Evolutionary conservation across 2,797 vertebrate genomes (phyloP).

Genomic region (Pteronotus mesoamericanus): DNA sequence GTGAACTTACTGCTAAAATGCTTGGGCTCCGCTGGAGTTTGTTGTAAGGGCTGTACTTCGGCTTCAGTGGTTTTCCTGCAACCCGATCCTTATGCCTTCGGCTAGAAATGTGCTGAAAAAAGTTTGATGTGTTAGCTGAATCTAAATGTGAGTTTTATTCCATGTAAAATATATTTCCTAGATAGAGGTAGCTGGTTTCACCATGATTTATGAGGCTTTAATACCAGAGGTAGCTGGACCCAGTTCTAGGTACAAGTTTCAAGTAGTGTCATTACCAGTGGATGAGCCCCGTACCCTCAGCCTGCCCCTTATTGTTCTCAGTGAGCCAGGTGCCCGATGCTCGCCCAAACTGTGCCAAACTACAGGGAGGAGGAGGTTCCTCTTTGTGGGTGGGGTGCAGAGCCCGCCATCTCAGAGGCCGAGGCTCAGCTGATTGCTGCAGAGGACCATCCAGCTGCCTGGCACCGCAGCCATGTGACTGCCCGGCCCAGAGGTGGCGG

Average conservation of each 20-base stretch:
- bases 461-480: too few species aligned
- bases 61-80: constrained; percentile 96
- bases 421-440: too few species aligned
- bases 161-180: constrained; percentile 58
- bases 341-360: too few species aligned
- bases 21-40: constrained; percentile 91
- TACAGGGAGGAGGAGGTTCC: too few species aligned
- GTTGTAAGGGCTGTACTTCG: constrained; percentile 98
- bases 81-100: constrained; percentile 98
- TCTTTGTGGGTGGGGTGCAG: too few species aligned
- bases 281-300: too few species aligned
- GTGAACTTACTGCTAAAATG: constrained; percentile 90
- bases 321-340: too few species aligned
- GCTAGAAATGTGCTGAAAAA: constrained; percentile 96
- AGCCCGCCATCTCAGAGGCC: too few species aligned
- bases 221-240: neutral
- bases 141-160: constrained; percentile 54
- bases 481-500: too few species aligned
- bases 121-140: constrained; percentile 73
- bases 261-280: neutral
- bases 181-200: constrained; percentile 37
- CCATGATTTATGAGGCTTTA: neutral
- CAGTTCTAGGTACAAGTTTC: neutral
- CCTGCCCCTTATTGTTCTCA: too few species aligned
- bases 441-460: too few species aligned